Percentiles rank a stretch among this genome's conserved stretches.
Conservation (phyloP, 2,888 invertebrate genomes). For the Leptura quadrifasciata region DNA sequence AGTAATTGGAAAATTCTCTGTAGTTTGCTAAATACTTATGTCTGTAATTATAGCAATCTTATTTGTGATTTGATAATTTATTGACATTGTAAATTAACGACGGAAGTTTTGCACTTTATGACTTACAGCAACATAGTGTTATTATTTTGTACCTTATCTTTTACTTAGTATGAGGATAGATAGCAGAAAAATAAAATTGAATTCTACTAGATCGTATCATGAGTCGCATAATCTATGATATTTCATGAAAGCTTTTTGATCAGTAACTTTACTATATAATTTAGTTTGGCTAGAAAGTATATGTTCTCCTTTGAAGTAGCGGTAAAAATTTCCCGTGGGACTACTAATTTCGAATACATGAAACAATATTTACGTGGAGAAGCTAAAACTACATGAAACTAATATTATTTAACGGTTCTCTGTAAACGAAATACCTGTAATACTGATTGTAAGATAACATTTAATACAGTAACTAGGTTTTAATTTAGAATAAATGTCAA, state of each 20-base stretch:
- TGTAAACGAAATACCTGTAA: too few relatives aligned
- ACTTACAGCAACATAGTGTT: not conserved
- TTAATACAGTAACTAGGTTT: too few relatives aligned
- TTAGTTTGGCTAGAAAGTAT: not conserved
- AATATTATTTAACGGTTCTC: too few relatives aligned
- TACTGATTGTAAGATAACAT: too few relatives aligned
- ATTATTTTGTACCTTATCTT: not conserved
- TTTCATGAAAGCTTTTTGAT: not conserved
- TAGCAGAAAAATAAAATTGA: not conserved
- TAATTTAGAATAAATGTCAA: too few relatives aligned
- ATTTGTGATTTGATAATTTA: not conserved
- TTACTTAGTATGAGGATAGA: not conserved
- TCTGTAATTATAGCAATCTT: not conserved
- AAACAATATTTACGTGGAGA: too few relatives aligned
- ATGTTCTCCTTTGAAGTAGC: not conserved
- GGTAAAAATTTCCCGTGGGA: not conserved
- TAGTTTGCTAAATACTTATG: constrained; percentile 6
- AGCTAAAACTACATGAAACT: too few relatives aligned
- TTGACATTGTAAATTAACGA: not conserved
- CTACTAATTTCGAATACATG: too few relatives aligned
- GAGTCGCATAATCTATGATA: not conserved
- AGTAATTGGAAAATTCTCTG: not conserved
- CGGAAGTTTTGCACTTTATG: not conserved
- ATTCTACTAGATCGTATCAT: not conserved
- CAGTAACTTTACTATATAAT: not conserved